Percentiles rank a stretch among this genome's conserved stretches.
Conservation (phyloP, 2,797 vertebrate genomes). For the Darevskia nairensis region DNA sequence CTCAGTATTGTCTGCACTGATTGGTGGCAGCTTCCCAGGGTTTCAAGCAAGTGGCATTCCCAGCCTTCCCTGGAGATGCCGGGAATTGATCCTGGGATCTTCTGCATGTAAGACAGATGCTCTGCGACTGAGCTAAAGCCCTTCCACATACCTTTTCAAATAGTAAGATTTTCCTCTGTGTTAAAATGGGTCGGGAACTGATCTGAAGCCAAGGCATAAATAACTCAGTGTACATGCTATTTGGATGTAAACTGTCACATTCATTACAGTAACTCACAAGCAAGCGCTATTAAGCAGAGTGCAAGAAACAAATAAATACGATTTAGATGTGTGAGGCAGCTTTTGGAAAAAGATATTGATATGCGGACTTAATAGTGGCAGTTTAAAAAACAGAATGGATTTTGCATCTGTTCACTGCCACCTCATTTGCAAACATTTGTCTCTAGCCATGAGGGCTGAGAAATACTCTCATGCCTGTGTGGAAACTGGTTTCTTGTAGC, state of each 20-base stretch:
- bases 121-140: too few species aligned
- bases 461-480: neutral
- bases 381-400: slow-evolving; percentile 22
- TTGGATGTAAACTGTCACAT: neutral
- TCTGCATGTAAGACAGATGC: too few species aligned
- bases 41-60: too few species aligned
- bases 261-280: neutral
- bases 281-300: neutral
- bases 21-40: too few species aligned
- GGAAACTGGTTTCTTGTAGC: neutral
- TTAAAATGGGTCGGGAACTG: neutral
- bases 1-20: too few species aligned
- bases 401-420: neutral
- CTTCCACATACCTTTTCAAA: neutral
- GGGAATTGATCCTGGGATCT: too few species aligned
- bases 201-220: neutral
- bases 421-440: neutral
- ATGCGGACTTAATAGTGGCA: slow-evolving; percentile 6
- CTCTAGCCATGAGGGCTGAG: neutral
- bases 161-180: neutral
- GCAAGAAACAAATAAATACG: neutral
- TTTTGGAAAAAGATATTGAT: neutral
- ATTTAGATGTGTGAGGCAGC: neutral
- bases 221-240: neutral
- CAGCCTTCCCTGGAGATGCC: too few species aligned